Evolutionary conservation across 2,888 invertebrate species (phyloP), one percentile per base, ranked within the genome.

Genomic region (Helleia helle): DNA sequence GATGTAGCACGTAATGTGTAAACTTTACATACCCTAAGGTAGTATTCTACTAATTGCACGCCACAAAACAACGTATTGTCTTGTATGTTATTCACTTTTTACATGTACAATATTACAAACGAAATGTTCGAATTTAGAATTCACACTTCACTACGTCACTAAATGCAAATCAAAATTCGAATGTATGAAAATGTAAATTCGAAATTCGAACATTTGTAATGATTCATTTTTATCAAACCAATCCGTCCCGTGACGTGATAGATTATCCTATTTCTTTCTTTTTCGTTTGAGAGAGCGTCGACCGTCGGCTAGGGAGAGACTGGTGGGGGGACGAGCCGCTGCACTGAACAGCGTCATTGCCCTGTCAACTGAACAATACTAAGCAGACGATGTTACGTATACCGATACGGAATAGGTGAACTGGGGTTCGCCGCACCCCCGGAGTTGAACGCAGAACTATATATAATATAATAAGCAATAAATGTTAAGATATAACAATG

Each of bases 341-440:
- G 61, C 60, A 63, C 62, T 65, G 66, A 65, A 65, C 69, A 59
- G 74, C 81, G 80, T 83, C 81, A 81, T 79, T 80, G 81, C 80
- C 81, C 81, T 77, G 80, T 81, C 81, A 83, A 79, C 80, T 72
- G 73, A 75, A 81, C 81, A 80, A 77, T 77, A 79, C 77, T 77
- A 70, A 77, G 74, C 76, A 79, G 76, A 71, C 77, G 71, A 74
- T 66, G 69, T 75, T 71, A 76, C 72, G 66, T 75, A 64, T 60
- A 68, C 65, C 53, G 46, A 71, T 70, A 67, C 40, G 67, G 62
- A 72, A 71, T 74, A 71, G 66, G 68, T 72, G 70, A 57, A 58
- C 63, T 52, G 54, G 52, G 45, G 50, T 62, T 63, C 70, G 62
- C 48, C 65, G 67, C 68, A 71, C 72, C 59, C 55, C 53, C 51